Percentiles rank a stretch among this genome's conserved stretches.
phyloP scores from a whole-genome alignment of 2,888 invertebrate species.

The Sinelater perroti region DNA sequence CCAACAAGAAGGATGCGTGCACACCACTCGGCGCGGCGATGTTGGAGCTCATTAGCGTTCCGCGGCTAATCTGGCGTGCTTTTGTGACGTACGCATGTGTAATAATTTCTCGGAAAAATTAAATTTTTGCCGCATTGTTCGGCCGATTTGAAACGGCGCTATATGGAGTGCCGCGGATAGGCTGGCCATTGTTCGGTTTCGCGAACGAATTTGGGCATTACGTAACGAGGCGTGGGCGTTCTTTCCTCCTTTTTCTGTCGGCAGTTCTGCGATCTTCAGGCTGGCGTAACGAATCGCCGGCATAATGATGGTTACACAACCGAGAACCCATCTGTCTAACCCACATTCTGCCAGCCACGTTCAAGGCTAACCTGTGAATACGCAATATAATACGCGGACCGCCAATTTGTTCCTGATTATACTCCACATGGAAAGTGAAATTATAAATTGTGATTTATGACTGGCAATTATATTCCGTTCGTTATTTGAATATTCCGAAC shows the following conservation, averaged over 20 bases:
- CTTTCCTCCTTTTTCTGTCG: neutral
- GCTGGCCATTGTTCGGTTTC: neutral
- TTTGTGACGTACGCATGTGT: too few species aligned
- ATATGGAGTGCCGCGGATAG: too few species aligned
- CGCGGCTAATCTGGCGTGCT: too few species aligned
- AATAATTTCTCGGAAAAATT: too few species aligned
- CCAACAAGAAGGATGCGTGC: too few species aligned
- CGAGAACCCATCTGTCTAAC: conserved; percentile 40
- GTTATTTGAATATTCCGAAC: too few species aligned
- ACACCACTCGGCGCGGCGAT: too few species aligned
- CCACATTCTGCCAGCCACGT: conserved; percentile 39
- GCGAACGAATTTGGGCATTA: neutral
- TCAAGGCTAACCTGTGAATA: conserved; percentile 39
- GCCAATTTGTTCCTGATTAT: conserved; percentile 12
- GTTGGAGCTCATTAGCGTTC: too few species aligned
- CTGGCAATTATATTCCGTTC: neutral
- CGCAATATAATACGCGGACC: conserved; percentile 9
- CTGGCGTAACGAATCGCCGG: conserved; percentile 35
- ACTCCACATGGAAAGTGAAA: conserved; percentile 25
- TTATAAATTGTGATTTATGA: conserved; percentile 21
- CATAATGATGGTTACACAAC: conserved; percentile 41
- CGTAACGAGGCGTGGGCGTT: neutral
- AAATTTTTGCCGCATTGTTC: too few species aligned
- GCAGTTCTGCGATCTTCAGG: conserved; percentile 13
- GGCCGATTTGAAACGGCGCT: too few species aligned